Conservation (phyloP, 2,797 vertebrate species). For the Sphaeramia orbicularis region DNA sequence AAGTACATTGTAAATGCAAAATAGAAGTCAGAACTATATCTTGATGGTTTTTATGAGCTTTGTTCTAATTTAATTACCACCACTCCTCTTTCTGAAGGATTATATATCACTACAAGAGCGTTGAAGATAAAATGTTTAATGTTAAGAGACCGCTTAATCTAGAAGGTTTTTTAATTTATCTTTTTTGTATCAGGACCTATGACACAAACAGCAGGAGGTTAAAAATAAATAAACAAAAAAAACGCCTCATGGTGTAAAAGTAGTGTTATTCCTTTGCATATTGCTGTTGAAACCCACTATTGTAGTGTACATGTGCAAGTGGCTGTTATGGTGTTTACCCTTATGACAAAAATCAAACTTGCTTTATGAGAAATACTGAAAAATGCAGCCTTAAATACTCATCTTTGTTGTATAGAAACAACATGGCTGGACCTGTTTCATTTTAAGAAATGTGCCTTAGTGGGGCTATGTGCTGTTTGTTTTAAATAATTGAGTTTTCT, state of each 20-base stretch:
- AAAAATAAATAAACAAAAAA: no score
- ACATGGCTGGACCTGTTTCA: constrained; percentile 56
- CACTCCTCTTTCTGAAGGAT: neutral
- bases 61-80: constrained; percentile 6
- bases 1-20: no score
- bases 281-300: neutral
- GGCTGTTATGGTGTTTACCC: constrained; percentile 7
- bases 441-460: constrained; percentile 59
- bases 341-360: constrained; percentile 21
- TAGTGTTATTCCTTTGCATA: constrained; percentile 7
- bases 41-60: neutral
- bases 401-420: constrained; percentile 35
- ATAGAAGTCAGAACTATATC: neutral
- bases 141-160: neutral
- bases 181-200: neutral
- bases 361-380: constrained; percentile 8
- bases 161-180: neutral
- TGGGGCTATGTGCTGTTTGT: constrained; percentile 27
- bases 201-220: neutral
- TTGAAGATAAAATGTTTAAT: constrained; percentile 9
- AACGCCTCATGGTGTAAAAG: neutral
- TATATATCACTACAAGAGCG: neutral
- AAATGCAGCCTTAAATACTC: constrained; percentile 19
- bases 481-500: constrained; percentile 14
- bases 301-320: constrained; percentile 10